A percentile compares a stretch with the other conserved stretches of the same genome.
Evolutionary conservation across 2,797 vertebrate genomes (phyloP).

Genomic region (Pipistrellus nathusii): DNA sequence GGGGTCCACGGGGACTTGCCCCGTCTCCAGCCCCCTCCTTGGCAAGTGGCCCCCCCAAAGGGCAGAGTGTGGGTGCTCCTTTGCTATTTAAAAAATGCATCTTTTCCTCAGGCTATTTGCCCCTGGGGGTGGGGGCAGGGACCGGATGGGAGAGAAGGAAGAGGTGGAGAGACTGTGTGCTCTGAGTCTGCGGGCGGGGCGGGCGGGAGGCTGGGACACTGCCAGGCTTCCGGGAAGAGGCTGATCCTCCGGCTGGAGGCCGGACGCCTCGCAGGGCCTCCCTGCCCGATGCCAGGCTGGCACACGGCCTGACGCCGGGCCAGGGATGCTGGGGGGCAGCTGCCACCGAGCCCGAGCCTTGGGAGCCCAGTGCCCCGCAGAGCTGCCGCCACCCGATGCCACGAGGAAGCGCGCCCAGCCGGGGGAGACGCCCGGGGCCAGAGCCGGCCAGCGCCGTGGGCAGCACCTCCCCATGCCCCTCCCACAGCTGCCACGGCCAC

Average conservation of each 20-base stretch:
- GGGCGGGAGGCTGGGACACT: fast-evolving
- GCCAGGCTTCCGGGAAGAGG: fast-evolving
- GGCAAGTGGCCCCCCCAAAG: not conserved
- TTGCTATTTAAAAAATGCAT: not conserved
- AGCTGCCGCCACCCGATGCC: not conserved
- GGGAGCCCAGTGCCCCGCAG: fast-evolving
- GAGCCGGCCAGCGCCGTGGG: not conserved
- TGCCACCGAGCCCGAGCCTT: not conserved
- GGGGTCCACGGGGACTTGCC: not conserved
- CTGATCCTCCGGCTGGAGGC: not conserved
- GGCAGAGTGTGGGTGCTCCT: no score
- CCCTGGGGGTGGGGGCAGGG: not conserved
- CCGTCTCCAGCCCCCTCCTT: not conserved
- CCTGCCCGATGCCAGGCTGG: not conserved
- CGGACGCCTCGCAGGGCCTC: fast-evolving
- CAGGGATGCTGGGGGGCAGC: not conserved
- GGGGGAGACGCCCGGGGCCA: no score
- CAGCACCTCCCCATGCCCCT: not conserved
- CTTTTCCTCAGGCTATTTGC: no score
- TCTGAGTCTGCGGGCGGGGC: not conserved
- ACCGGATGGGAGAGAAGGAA: no score
- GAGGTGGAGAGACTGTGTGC: not conserved
- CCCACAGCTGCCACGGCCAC: fast-evolving
- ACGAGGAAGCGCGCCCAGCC: fast-evolving
- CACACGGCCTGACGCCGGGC: not conserved